phyloP scores from a whole-genome alignment of 2,113 vertebrate genomes.

The Equus quagga region DNA sequence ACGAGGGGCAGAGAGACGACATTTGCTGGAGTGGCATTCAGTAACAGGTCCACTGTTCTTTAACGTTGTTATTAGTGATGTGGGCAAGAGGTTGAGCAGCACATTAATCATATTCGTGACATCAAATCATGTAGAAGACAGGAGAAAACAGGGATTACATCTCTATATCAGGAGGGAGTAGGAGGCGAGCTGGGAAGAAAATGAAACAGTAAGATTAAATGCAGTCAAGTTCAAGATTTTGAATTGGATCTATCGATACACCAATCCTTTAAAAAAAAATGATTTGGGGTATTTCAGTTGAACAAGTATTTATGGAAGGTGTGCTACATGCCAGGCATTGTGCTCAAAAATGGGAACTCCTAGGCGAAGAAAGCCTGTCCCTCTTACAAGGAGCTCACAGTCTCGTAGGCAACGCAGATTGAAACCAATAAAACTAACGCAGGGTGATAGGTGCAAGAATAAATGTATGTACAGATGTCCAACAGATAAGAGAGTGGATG shows the following conservation, averaged over 20 bases:
- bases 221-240: constrained; percentile 9
- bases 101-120: constrained; percentile 63
- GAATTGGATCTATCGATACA: not conserved
- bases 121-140: constrained; percentile 55
- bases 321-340: not conserved
- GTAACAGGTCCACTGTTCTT: not conserved
- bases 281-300: not conserved
- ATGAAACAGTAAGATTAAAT: constrained; percentile 46
- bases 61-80: constrained; percentile 27
- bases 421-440: not conserved
- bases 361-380: not conserved
- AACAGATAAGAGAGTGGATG: accelerated
- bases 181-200: not conserved
- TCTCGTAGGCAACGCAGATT: not conserved
- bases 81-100: constrained; percentile 52
- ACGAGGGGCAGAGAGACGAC: constrained; percentile 12
- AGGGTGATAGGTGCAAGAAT: accelerated
- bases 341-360: not conserved
- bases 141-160: constrained; percentile 37
- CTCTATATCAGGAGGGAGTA: not conserved
- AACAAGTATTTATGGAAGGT: not conserved
- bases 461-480: not conserved
- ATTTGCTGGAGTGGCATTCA: constrained; percentile 24
- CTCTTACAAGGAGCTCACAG: not conserved
- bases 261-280: not conserved